A percentile compares a stretch with the other conserved stretches of the same genome.
These are phyloP conservation scores for Coturnix japonica DNA, from an alignment of 2,113 vertebrate genomes.

Conservation along the genomic window DNA sequence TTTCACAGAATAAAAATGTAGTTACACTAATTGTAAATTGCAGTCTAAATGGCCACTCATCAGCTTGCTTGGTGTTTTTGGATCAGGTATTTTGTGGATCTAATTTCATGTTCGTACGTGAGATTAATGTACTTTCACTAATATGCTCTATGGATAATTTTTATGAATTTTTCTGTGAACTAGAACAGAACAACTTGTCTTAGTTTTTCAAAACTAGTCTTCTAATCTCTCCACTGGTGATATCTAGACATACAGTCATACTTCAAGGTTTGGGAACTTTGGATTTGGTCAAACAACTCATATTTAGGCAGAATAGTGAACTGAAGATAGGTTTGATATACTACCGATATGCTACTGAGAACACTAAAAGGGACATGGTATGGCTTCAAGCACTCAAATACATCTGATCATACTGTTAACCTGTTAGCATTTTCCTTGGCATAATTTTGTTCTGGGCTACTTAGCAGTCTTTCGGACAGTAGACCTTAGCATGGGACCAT, in stretches of 20 bases:
- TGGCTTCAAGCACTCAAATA: not conserved
- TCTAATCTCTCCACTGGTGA: not conserved
- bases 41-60: not conserved
- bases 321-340: not conserved
- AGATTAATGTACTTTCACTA: slow-evolving; percentile 22
- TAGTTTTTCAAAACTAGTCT: not conserved
- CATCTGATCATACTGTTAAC: not conserved
- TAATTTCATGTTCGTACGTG: not conserved
- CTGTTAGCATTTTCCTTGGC: not conserved
- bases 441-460: not conserved
- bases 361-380: fast-evolving
- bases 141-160: not conserved
- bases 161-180: not conserved
- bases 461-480: not conserved
- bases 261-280: not conserved
- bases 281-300: not conserved
- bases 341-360: fast-evolving
- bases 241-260: not conserved
- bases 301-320: not conserved
- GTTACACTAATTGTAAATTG: not conserved
- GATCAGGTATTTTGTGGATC: not conserved
- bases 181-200: not conserved
- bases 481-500: not conserved
- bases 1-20: not conserved
- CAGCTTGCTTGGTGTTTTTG: slow-evolving; percentile 23